A percentile compares a stretch with the other conserved stretches of the same genome.
These are phyloP conservation scores for Palloptera scutellata DNA, from an alignment of 2,888 invertebrate genomes.

Conservation along the genomic window DNA sequence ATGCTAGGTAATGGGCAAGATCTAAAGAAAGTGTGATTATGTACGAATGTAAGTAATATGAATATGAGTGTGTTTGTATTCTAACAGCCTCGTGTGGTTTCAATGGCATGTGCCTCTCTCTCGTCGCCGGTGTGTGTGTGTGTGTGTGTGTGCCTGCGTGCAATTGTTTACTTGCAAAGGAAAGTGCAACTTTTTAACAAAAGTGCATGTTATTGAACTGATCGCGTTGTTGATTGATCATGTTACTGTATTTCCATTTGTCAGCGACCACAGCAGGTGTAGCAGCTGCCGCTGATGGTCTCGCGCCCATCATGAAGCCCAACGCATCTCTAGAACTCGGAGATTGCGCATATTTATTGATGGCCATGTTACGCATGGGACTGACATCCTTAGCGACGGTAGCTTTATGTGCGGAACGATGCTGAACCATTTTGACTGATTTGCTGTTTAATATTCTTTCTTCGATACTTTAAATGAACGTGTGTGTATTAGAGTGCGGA, in stretches of 20 bases:
- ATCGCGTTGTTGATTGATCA: constrained; percentile 59
- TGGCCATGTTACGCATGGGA: constrained; percentile 47
- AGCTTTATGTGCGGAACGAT: constrained; percentile 51
- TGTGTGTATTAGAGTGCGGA: neutral
- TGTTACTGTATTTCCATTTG: constrained; percentile 57
- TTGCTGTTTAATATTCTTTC: constrained; percentile 6
- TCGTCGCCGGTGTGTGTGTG: neutral
- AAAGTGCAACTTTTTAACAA: constrained; percentile 46
- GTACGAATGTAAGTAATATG: no score
- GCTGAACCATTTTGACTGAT: constrained; percentile 57
- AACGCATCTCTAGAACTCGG: constrained; percentile 45
- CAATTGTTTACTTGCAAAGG: neutral
- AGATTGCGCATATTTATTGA: constrained; percentile 44
- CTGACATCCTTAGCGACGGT: constrained; percentile 54
- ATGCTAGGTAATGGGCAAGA: no score
- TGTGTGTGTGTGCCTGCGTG: neutral
- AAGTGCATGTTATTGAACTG: constrained; percentile 61
- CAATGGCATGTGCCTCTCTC: neutral
- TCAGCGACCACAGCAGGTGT: constrained; percentile 35
- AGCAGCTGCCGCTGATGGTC: neutral
- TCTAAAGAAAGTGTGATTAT: no score
- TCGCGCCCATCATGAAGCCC: constrained; percentile 25
- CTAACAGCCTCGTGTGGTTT: no score
- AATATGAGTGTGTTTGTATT: no score
- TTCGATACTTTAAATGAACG: neutral